Evolutionary conservation across 1,140 invertebrate genomes (phyloP), one percentile per base, ranked within the genome.

Genomic region (Drosophila persimilis): DNA sequence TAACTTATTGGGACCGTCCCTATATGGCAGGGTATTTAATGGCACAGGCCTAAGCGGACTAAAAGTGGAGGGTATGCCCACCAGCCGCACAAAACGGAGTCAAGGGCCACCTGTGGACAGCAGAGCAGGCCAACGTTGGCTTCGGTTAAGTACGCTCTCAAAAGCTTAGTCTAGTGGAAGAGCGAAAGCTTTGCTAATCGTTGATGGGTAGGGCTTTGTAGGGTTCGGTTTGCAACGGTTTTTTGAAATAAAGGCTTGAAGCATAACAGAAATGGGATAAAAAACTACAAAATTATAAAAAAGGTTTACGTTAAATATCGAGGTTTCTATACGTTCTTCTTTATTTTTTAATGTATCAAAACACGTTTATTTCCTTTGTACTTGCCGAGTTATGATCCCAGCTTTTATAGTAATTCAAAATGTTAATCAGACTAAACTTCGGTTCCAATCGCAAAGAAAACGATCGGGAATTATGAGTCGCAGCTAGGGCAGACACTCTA

Each of bases 91-190:
- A 43, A 41, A 22, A 41, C 8, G 43, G 8, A 24, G n/a, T 31
- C 22, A 52, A 44, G 35, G 64, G 64, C 77, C 80, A 86, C 81
- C 80, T 85, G 81, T 86, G 50, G 80, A 48, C 22, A 24, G 9
- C 29, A 35, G 43, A 60, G 22, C n/a, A 6, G 2, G 26, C 11
- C 22, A 50, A 26, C 17, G 6, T 7, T 17, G 26, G 20, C 47
- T 50, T 46, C 9, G 5, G 0, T 22, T 29, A 71, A 51, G 67
- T 41, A 55, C 43, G 54, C 57, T 79, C 52, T n/a, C 20, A 56
- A 48, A 60, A 79, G 60, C 47, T 69, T 6, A 29, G 15, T 13
- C 39, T 29, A 24, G 24, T 24, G 24, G 24, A 6, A 15, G 17
- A 44, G 13, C 8, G 7, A 53, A 51, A 64, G 60, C 17, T 54